phyloP scores from a whole-genome alignment of 2,888 invertebrate species.

The Plebejus anna region DNA sequence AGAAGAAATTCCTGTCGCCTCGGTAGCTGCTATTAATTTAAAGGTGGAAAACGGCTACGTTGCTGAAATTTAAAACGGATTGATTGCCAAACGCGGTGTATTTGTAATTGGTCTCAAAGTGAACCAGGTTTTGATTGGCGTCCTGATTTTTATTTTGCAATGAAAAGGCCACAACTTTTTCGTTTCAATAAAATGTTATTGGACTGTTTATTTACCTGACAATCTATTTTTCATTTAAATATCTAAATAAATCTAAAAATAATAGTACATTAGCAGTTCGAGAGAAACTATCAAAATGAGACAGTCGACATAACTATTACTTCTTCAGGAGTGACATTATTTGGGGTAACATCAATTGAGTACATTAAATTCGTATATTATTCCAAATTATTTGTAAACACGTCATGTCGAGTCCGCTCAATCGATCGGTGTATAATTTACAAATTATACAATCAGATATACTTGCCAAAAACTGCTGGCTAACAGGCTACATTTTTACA shows the following conservation, averaged over 20 bases:
- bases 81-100: slow-evolving; percentile 18
- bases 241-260: neutral
- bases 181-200: slow-evolving; percentile 3
- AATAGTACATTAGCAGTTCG: neutral
- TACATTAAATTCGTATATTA: slow-evolving; percentile 46
- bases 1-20: neutral
- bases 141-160: slow-evolving; percentile 12
- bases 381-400: slow-evolving; percentile 42
- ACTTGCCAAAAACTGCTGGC: neutral
- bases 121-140: slow-evolving; percentile 15
- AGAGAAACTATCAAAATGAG: slow-evolving; percentile 31
- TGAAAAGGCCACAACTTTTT: slow-evolving; percentile 18
- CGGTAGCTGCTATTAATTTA: neutral
- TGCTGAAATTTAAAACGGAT: slow-evolving; percentile 1
- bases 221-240: neutral
- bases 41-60: neutral
- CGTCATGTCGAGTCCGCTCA: slow-evolving; percentile 28
- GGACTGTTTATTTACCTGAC: neutral
- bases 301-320: slow-evolving; percentile 33
- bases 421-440: slow-evolving; percentile 29
- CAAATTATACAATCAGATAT: neutral
- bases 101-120: slow-evolving; percentile 26
- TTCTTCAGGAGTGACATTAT: slow-evolving; percentile 33
- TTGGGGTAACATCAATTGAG: slow-evolving; percentile 38
- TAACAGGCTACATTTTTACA: neutral